phyloP scores from a whole-genome alignment of 2,113 vertebrate genomes.

The Gopherus flavomarginatus region DNA sequence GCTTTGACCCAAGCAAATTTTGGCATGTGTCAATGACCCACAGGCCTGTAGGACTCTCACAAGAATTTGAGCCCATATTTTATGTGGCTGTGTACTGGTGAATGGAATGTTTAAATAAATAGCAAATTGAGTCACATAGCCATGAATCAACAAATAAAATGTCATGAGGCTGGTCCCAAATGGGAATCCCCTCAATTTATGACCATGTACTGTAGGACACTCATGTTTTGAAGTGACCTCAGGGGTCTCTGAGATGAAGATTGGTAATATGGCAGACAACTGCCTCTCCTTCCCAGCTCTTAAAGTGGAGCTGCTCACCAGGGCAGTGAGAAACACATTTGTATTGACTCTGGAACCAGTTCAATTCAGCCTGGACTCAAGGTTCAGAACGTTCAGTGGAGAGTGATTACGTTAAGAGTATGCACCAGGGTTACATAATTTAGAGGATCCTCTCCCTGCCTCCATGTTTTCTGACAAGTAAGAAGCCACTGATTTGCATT shows the following conservation, averaged over 20 bases:
- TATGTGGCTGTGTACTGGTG: constrained; percentile 61
- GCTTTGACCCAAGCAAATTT: constrained; percentile 45
- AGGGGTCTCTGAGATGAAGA: background rate
- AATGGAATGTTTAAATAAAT: constrained; percentile 68
- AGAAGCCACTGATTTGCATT: background rate
- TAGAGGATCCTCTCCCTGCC: background rate
- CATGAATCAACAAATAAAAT: constrained; percentile 53
- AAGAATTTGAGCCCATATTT: constrained; percentile 53
- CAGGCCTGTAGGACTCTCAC: constrained; percentile 47
- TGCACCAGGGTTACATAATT: background rate
- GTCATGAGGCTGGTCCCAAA: constrained; percentile 18
- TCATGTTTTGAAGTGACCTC: background rate
- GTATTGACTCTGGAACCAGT: background rate
- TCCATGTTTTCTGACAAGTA: background rate
- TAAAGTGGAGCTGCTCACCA: background rate
- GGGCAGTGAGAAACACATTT: background rate
- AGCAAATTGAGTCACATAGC: constrained; percentile 38
- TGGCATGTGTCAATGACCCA: constrained; percentile 33
- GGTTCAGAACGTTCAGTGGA: background rate
- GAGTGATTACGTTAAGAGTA: background rate
- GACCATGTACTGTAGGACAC: background rate
- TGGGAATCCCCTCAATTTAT: constrained; percentile 52
- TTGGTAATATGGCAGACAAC: background rate
- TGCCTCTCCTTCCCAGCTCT: background rate
- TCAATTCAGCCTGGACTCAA: background rate